Percentiles rank a stretch among this genome's conserved stretches.
phyloP scores from a whole-genome alignment of 1,140 invertebrate genomes.

The Brachionus rubens region DNA sequence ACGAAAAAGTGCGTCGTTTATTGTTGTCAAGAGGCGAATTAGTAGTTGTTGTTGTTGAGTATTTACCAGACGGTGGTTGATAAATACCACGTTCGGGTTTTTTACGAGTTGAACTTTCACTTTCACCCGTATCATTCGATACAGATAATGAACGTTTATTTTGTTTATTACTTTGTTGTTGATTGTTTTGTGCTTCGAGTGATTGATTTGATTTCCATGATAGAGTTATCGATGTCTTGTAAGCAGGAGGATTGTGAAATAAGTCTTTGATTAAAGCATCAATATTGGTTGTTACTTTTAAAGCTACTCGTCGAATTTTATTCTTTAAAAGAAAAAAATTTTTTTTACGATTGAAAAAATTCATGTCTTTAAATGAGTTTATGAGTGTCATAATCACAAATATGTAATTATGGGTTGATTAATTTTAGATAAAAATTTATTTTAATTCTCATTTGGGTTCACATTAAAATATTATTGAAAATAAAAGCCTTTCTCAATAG shows the following conservation, averaged over 20 bases:
- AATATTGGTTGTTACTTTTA: slow-evolving; percentile 87
- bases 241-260: slow-evolving; percentile 86
- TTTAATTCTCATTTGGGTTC: no score
- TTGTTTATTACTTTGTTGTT: neutral
- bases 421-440: no score
- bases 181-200: slow-evolving; percentile 55
- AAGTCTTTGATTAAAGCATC: slow-evolving; percentile 87
- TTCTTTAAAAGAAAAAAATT: slow-evolving; percentile 63
- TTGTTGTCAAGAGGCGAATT: neutral
- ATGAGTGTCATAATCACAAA: no score
- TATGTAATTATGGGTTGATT: no score
- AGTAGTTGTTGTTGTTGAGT: neutral
- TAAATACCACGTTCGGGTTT: slow-evolving; percentile 47
- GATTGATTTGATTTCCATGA: slow-evolving; percentile 72
- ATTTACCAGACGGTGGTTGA: slow-evolving; percentile 42
- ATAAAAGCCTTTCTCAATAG: no score
- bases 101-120: slow-evolving; percentile 33
- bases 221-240: slow-evolving; percentile 77
- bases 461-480: no score
- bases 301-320: slow-evolving; percentile 76
- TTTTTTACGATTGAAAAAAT: neutral
- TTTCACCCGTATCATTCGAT: neutral
- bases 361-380: neutral
- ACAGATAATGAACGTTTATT: neutral
- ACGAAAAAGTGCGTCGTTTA: slow-evolving; percentile 5